These are phyloP conservation scores for Homalodisca vitripennis DNA, from an alignment of 1,140 invertebrate species.

Conservation along the genomic window DNA sequence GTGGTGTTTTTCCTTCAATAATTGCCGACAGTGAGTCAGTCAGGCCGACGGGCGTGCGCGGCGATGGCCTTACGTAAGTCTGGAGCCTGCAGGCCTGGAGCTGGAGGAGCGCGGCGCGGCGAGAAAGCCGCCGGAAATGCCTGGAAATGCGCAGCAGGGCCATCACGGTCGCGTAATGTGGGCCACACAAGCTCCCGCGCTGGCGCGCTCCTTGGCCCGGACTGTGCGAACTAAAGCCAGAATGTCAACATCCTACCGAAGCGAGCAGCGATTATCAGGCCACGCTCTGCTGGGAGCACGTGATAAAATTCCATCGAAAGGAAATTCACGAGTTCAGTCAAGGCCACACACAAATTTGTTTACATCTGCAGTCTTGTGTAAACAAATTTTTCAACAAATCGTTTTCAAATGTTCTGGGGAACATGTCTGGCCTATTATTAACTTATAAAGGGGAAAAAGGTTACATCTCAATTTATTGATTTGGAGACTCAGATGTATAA, in stretches of 20 bases:
- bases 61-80: constrained; percentile 10
- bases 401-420: too few species aligned
- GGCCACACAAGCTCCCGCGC: not conserved
- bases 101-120: not conserved
- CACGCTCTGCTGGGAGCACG: not conserved
- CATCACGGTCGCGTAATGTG: not conserved
- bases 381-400: too few species aligned
- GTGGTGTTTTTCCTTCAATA: constrained; percentile 6
- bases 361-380: too few species aligned
- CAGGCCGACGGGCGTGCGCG: not conserved
- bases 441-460: too few species aligned
- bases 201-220: not conserved
- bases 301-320: not conserved
- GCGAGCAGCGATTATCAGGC: not conserved
- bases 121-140: constrained; percentile 15
- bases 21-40: not conserved
- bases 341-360: not conserved
- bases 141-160: not conserved
- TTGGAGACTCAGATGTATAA: too few species aligned
- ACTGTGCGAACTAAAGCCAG: not conserved
- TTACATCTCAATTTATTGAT: too few species aligned
- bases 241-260: not conserved
- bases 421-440: too few species aligned
- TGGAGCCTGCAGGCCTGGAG: too few species aligned
- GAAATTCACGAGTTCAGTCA: not conserved